phyloP scores from a whole-genome alignment of 2,113 vertebrate genomes.

The Paramisgurnus dabryanus region DNA sequence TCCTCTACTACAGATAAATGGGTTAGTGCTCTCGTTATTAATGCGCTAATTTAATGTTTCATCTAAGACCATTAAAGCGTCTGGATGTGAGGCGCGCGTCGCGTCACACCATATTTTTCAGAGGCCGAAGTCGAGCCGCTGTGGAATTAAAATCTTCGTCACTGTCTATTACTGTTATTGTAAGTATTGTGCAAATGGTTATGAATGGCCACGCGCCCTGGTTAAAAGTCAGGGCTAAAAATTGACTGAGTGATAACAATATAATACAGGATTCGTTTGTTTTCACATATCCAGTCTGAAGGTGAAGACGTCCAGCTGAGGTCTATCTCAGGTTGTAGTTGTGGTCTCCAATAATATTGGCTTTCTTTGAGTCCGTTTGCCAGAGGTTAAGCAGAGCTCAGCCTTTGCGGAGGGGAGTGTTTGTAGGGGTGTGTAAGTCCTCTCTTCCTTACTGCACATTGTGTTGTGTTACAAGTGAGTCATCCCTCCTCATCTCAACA shows the following conservation, averaged over 20 bases:
- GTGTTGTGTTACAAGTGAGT: conserved; percentile 12
- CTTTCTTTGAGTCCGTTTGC: conserved; percentile 22
- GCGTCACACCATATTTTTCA: conserved; percentile 27
- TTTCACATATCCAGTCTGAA: conserved; percentile 26
- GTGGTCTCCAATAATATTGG: conserved; percentile 9
- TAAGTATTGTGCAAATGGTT: conserved; percentile 29
- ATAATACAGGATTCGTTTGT: conserved; percentile 33
- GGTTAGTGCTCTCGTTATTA: not conserved
- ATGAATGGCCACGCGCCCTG: conserved; percentile 6
- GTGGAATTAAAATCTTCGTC: conserved; percentile 16
- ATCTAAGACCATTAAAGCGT: conserved; percentile 19
- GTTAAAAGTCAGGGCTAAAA: conserved; percentile 17
- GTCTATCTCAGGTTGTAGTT: conserved; percentile 20
- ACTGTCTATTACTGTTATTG: conserved; percentile 31
- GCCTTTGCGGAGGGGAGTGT: conserved; percentile 33
- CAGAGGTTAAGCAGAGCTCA: conserved; percentile 46
- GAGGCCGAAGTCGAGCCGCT: not conserved
- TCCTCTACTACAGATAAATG: not conserved
- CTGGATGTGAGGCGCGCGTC: conserved; percentile 11
- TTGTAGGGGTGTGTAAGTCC: conserved; percentile 31
- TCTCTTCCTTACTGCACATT: conserved; percentile 32
- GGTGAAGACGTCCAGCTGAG: conserved; percentile 42
- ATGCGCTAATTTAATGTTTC: not conserved
- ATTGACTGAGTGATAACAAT: conserved; percentile 35
- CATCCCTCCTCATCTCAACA: conserved; percentile 31